These are phyloP conservation scores for Oscheius myriophilus DNA, from an alignment of 2,888 invertebrate genomes.

Conservation along the genomic window DNA sequence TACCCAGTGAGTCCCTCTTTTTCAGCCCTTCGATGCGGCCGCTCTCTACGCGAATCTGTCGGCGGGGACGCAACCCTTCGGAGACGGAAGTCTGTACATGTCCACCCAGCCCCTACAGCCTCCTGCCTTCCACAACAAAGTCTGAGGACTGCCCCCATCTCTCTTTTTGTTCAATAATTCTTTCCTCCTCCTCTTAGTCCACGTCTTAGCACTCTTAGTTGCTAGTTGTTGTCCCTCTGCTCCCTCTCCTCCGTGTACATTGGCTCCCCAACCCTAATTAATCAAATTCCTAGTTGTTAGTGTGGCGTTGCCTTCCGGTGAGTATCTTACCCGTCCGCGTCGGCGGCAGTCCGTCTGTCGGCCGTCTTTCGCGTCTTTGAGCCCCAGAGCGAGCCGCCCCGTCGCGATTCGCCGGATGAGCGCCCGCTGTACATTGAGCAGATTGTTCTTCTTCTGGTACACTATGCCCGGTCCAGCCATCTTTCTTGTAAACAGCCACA, in stretches of 20 bases:
- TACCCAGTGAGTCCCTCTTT: no score
- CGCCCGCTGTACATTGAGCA: neutral
- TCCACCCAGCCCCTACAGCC: constrained; percentile 30
- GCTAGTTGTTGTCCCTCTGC: neutral
- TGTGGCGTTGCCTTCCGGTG: neutral
- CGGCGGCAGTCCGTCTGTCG: constrained; percentile 23
- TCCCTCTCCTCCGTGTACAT: constrained; percentile 4
- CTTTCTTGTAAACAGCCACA: no score
- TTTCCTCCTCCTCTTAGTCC: neutral
- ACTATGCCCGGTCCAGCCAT: constrained; percentile 22
- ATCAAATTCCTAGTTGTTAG: neutral
- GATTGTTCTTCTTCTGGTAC: constrained; percentile 11
- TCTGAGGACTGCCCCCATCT: constrained; percentile 11
- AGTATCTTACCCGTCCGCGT: neutral
- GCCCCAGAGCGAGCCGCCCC: constrained; percentile 27
- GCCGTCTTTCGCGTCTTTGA: constrained; percentile 30
- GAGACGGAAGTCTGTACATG: constrained; percentile 26
- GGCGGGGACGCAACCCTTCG: neutral
- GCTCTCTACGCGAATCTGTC: constrained; percentile 26
- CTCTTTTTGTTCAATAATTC: neutral
- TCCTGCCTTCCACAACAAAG: constrained; percentile 30
- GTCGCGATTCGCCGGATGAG: neutral
- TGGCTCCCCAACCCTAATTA: neutral
- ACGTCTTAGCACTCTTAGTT: neutral
- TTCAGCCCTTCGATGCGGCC: constrained; percentile 18